Percentiles rank a stretch among this genome's conserved stretches.
These are phyloP conservation scores for Nemotelus pantherinus DNA, from an alignment of 2,888 invertebrate genomes.

Conservation along the genomic window DNA sequence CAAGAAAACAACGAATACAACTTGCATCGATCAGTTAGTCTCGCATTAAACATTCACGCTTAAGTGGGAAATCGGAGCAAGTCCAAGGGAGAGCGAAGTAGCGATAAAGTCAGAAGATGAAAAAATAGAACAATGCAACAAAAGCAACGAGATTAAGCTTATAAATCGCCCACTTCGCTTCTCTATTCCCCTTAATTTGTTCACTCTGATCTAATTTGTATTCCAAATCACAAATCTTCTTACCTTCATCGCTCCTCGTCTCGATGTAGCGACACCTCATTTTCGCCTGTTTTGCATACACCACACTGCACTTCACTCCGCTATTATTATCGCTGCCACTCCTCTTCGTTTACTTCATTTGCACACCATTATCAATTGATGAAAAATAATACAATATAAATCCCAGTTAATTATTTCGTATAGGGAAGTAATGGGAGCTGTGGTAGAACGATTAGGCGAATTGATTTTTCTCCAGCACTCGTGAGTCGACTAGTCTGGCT, in stretches of 20 bases:
- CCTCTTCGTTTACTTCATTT: conserved; percentile 5
- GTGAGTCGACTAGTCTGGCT: too few species aligned
- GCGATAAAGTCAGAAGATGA: neutral
- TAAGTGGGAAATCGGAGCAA: neutral
- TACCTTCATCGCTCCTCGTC: conserved; percentile 27
- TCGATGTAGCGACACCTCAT: conserved; percentile 34
- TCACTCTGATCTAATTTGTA: neutral
- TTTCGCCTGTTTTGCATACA: conserved; percentile 13
- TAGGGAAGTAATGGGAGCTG: neutral
- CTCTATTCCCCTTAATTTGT: conserved; percentile 15
- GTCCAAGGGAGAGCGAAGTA: neutral
- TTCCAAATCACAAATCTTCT: neutral
- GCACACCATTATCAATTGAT: neutral
- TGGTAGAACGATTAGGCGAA: neutral
- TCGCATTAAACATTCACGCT: conserved; percentile 28
- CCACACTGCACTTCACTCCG: conserved; percentile 9
- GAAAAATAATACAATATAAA: conserved; percentile 1
- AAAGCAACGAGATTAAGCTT: neutral
- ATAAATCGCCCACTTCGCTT: neutral
- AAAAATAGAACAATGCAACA: conserved; percentile 3
- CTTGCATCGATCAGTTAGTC: conserved; percentile 25
- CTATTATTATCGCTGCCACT: neutral
- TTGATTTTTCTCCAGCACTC: too few species aligned
- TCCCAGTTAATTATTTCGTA: neutral
- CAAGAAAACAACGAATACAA: conserved; percentile 39